phyloP scores from a whole-genome alignment of 2,797 vertebrate genomes.

The Phoxinus dragarum region DNA sequence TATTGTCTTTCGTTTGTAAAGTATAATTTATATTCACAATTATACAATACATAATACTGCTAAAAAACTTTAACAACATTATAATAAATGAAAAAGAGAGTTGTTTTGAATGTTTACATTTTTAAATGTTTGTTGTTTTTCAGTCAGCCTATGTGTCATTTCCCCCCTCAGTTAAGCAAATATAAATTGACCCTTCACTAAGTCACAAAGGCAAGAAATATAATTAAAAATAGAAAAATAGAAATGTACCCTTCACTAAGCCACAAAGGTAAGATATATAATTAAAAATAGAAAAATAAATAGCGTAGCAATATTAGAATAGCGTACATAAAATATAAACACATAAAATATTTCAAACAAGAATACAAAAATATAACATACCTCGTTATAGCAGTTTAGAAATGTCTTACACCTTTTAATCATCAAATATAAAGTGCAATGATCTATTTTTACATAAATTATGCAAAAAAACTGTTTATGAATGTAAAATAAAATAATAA shows the following conservation, averaged over 20 bases:
- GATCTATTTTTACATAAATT: background rate
- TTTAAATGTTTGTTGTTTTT: background rate
- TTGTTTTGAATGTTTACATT: background rate
- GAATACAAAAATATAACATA: background rate
- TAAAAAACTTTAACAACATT: background rate
- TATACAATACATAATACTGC: background rate
- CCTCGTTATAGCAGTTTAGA: background rate
- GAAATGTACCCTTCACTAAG: background rate
- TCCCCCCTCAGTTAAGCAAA: rapidly evolving
- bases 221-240: background rate
- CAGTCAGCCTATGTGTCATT: background rate
- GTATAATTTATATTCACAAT: background rate
- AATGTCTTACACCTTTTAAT: background rate
- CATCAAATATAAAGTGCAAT: background rate
- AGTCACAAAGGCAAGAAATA: background rate
- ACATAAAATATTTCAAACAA: background rate
- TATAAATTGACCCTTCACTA: background rate
- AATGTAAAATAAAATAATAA: background rate
- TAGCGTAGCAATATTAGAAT: background rate
- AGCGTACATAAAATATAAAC: background rate
- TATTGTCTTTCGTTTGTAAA: background rate
- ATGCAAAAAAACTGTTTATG: background rate
- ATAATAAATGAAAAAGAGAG: background rate
- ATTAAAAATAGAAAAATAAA: background rate
- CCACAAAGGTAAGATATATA: background rate